Base-by-base conservation (phyloP, 1,140 invertebrate species). In the Diachasmimorpha longicaudata region DNA sequence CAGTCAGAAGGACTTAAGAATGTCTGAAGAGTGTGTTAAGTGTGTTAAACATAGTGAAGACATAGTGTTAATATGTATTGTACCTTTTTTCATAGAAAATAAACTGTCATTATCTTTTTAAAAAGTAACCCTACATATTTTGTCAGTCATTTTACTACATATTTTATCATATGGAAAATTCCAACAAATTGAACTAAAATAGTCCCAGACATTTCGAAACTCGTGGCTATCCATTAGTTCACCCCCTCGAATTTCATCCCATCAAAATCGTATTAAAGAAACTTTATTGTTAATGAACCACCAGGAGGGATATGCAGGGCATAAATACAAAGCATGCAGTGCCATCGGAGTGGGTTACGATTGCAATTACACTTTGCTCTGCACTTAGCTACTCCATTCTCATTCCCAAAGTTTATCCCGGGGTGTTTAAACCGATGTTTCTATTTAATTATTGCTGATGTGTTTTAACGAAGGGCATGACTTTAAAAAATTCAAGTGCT, bases 301-400 rank as follows among this genome's bases (percentile, higher is more conserved):
- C 21, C 21, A 16, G 44, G 52, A 58, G n/a, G 52, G 52, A n/a
- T 58, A 58, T 58, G 52, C 52, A 58, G 13, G 21, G 52, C 21
- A 58, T 58, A 58, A 58, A 58, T 58, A 58, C 52, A 58, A 58
- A 58, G n/a, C 52, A 58, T 58, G 52, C 21, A 58, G 52, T 58
- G 16, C 52, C 52, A 58, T 58, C 16, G 52, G 52, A 16, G 44
- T 46, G 44, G 52, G 52, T 58, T 58, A 58, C 52, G 52, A 58
- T 58, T 58, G 52, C 21, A 58, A 58, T 58, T 58, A 58, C 52
- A 58, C 52, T 58, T 58, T 58, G n/a, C 21, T 58, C 21, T 21
- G 19, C 21, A 58, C 52, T 58, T 58, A 58, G n/a, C n/a, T 58
- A 58, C 52, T 58, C 52, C 16, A 58, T 58, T 10, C 52, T 21